Base-by-base conservation (phyloP, 2,113 vertebrate species). In the Zeus faber region DNA sequence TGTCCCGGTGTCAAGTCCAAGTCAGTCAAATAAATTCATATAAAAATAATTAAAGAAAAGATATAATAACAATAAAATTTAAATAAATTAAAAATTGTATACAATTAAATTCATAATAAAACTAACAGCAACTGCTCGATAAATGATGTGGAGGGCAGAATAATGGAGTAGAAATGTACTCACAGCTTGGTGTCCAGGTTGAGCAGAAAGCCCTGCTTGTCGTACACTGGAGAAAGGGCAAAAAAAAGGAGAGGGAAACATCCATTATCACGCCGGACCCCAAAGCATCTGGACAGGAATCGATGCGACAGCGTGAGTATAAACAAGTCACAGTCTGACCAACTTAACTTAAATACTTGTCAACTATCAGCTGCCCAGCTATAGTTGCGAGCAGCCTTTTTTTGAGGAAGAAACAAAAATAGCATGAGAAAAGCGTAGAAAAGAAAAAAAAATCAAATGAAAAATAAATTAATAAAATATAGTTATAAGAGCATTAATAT, bases 141-240 rank as follows among this genome's bases (percentile, higher is more conserved):
- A 14, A 6, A 11, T 3, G 8, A 24, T 13, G 58, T 10, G 52
- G 5, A 14, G 17, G 29, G 25, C 22, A 54, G 41, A 37, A 60
- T 4, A n/a, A 43, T 22, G 48, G 22, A 18, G 37, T 14, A 35
- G 74, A 46, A 4, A 49, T 56, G 40, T 91, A 97, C 97, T 99
- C 87, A 99, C 97, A 96, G 71, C 88, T 93, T 97, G 49, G 89
- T 89, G 67, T 98, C 97, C 89, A 97, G 84, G 77, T 95, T 92
- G 85, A 95, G 85, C 70, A 96, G 90, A 84, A 99, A 99, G 69
- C 96, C 96, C 83, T 97, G 90, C 46, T 92, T 94, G 85, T 98
- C 96, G 82, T 94, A 96, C 76, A 93, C 96, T 99, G 90, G 13
- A 71, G 72, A 74, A 86, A 16, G 18, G 80, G 86, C 79, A 88